Conservation (phyloP, 2,797 vertebrate genomes). For the Chrosomus eos region DNA sequence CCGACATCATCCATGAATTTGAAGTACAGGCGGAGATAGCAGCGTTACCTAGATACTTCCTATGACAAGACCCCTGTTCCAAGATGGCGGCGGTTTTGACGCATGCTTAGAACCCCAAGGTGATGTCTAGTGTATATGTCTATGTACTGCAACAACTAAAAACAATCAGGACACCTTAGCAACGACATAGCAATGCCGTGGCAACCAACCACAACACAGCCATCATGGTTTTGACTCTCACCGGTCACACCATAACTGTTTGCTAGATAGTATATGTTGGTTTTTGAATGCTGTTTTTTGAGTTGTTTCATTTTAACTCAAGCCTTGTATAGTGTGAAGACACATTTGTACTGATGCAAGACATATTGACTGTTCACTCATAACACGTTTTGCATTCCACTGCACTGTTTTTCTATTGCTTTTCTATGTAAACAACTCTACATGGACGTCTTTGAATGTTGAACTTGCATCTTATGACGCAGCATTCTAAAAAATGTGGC, state of each 20-base stretch:
- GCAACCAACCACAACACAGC: neutral
- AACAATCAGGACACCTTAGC: neutral
- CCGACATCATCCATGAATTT: no score
- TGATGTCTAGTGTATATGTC: no score
- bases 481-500: neutral
- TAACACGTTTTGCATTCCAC: neutral
- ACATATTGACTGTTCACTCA: neutral
- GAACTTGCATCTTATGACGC: neutral
- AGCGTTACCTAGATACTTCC: no score
- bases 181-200: neutral
- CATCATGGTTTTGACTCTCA: neutral
- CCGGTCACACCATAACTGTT: neutral
- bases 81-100: no score
- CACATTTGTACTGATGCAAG: neutral
- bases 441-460: neutral
- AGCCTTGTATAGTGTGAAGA: neutral
- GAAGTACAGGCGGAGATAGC: no score
- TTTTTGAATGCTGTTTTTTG: neutral
- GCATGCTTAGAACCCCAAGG: no score
- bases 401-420: slow-evolving; percentile 5
- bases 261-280: neutral
- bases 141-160: neutral
- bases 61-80: no score
- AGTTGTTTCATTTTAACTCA: neutral
- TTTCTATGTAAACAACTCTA: neutral